Conservation (phyloP, 2,113 vertebrate genomes). For the Varanus komodoensis region DNA sequence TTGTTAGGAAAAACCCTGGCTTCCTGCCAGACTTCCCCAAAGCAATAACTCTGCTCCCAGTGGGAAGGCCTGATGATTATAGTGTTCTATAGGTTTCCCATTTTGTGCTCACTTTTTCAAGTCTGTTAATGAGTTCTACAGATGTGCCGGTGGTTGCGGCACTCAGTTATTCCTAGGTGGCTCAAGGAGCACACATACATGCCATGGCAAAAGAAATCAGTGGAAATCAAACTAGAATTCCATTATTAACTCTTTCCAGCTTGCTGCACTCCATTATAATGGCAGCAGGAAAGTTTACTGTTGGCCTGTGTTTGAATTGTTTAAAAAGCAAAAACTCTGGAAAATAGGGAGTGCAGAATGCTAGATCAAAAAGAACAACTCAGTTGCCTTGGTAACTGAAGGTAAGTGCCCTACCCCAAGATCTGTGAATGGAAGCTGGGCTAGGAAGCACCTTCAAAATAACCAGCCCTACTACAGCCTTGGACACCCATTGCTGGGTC, state of each 20-base stretch:
- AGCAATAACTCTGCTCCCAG: slow-evolving; percentile 30
- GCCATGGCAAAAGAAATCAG: slow-evolving; percentile 21
- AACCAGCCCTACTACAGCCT: neutral
- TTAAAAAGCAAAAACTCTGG: neutral
- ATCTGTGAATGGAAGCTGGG: neutral
- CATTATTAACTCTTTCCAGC: slow-evolving; percentile 38
- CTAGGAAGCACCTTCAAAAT: neutral
- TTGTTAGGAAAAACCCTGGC: slow-evolving; percentile 31
- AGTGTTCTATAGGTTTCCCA: slow-evolving; percentile 3
- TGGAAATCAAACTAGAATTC: slow-evolving; percentile 29
- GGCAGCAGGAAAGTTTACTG: neutral
- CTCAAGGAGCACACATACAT: slow-evolving; percentile 19
- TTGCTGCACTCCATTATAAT: neutral
- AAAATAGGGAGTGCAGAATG: neutral
- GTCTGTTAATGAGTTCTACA: slow-evolving; percentile 35
- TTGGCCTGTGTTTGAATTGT: neutral
- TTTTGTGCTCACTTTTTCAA: slow-evolving; percentile 33
- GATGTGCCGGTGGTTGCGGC: slow-evolving; percentile 4
- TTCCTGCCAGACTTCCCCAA: slow-evolving; percentile 31
- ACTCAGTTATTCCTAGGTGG: slow-evolving; percentile 45
- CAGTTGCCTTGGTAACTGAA: neutral
- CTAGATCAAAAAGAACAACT: neutral
- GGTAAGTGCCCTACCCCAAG: neutral
- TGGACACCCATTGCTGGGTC: no score
- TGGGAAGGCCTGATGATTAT: slow-evolving; percentile 43